Conservation (phyloP, 2,888 invertebrate genomes). For the Eupithecia dodoneata region DNA sequence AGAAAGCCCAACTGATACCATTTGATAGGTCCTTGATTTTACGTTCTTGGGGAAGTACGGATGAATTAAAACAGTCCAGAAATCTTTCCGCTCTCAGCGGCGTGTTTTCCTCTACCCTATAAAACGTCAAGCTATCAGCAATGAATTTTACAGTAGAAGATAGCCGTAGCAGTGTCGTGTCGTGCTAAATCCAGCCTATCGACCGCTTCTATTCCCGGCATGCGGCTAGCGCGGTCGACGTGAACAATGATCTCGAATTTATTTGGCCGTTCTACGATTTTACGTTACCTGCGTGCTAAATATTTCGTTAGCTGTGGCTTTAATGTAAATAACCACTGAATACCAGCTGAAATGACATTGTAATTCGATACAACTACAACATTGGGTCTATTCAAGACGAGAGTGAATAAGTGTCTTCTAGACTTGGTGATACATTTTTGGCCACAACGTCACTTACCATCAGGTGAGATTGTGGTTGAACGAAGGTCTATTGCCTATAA, state of each 20-base stretch:
- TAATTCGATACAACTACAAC: not conserved
- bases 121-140: conserved; percentile 32
- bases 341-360: not conserved
- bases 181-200: conserved; percentile 40
- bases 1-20: not conserved
- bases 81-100: not conserved
- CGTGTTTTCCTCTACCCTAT: conserved; percentile 5
- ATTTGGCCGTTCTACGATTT: conserved; percentile 35
- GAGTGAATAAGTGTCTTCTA: too few species aligned
- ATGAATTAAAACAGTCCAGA: not conserved
- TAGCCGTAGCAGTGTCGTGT: conserved; percentile 26
- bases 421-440: too few species aligned
- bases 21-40: not conserved
- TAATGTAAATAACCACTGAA: not conserved
- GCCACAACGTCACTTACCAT: too few species aligned
- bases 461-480: too few species aligned
- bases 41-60: not conserved
- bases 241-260: conserved; percentile 39
- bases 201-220: conserved; percentile 34
- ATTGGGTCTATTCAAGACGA: too few species aligned
- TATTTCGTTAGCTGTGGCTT: conserved; percentile 1
- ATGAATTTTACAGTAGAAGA: conserved; percentile 38
- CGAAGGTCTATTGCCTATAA: too few species aligned
- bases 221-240: conserved; percentile 25
- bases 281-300: not conserved